A percentile compares a stretch with the other conserved stretches of the same genome.
phyloP scores from a whole-genome alignment of 2,888 invertebrate species.

The Xestia sexstrigata region DNA sequence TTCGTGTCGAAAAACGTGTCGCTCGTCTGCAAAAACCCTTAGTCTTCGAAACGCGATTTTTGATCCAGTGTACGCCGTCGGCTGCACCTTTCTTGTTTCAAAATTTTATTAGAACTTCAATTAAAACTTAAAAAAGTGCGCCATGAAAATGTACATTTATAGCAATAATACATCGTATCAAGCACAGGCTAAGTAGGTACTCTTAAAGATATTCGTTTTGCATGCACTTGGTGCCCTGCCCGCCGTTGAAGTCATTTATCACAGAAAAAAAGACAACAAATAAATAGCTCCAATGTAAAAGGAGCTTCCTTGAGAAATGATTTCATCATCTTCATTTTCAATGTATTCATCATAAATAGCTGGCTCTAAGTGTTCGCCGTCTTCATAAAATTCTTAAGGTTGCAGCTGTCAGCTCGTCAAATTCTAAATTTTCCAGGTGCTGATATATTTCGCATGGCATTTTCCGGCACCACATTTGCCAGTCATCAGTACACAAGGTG shows the following conservation, averaged over 20 bases:
- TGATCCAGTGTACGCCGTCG: neutral
- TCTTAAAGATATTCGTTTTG: neutral
- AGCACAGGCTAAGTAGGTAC: neutral
- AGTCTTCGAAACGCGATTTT: neutral
- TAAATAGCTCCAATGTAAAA: neutral
- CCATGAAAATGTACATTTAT: neutral
- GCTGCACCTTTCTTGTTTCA: neutral
- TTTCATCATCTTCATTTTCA: neutral
- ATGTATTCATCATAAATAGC: neutral
- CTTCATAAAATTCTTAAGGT: neutral
- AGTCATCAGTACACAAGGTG: neutral
- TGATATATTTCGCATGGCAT: neutral
- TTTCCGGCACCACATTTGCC: neutral
- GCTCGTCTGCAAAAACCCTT: too few species aligned
- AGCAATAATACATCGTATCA: neutral
- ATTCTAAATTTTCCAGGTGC: neutral
- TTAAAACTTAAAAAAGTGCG: neutral
- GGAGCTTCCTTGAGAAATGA: neutral
- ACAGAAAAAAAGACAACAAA: neutral
- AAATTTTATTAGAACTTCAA: neutral
- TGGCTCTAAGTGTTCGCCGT: neutral
- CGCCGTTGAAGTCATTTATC: slow-evolving; percentile 9
- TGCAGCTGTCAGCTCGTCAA: neutral
- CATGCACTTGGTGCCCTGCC: neutral
- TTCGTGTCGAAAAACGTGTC: too few species aligned